Evolutionary conservation across 2,113 vertebrate genomes (phyloP).

Genomic region (Tamias sibiricus): DNA sequence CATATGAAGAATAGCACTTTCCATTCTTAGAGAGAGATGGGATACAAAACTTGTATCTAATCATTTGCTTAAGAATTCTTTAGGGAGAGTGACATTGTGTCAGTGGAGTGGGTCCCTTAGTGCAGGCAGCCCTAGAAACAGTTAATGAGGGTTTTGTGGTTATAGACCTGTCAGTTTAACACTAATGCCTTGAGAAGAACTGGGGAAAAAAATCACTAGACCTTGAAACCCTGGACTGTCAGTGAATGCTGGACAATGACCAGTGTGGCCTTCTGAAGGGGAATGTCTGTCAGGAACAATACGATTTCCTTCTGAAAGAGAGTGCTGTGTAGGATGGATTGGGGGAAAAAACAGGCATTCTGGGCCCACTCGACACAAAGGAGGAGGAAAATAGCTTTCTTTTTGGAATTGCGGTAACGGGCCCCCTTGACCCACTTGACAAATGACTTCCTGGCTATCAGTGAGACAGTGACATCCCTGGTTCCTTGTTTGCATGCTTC

Average conservation of each 20-base stretch:
- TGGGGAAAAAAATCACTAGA: not conserved
- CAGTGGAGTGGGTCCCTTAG: not conserved
- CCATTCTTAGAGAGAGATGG: not conserved
- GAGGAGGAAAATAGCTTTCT: slow-evolving; percentile 36
- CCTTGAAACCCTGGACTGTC: not conserved
- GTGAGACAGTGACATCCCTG: not conserved
- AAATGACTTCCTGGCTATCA: not conserved
- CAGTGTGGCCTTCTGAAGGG: not conserved
- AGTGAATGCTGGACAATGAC: not conserved
- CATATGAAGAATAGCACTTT: not conserved
- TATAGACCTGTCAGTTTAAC: not conserved
- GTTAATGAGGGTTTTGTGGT: not conserved
- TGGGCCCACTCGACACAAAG: not conserved
- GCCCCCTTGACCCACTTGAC: not conserved
- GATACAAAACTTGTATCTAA: not conserved
- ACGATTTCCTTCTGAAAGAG: not conserved
- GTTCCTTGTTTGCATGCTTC: not conserved
- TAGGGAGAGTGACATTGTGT: not conserved
- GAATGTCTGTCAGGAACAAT: not conserved
- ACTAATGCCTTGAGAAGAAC: not conserved
- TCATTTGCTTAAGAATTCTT: not conserved
- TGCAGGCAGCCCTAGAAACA: not conserved
- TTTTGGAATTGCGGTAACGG: not conserved
- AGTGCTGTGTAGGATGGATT: rapidly evolving
- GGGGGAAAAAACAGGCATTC: not conserved